phyloP scores from a whole-genome alignment of 2,113 vertebrate species.

The Salvelinus namaycush region DNA sequence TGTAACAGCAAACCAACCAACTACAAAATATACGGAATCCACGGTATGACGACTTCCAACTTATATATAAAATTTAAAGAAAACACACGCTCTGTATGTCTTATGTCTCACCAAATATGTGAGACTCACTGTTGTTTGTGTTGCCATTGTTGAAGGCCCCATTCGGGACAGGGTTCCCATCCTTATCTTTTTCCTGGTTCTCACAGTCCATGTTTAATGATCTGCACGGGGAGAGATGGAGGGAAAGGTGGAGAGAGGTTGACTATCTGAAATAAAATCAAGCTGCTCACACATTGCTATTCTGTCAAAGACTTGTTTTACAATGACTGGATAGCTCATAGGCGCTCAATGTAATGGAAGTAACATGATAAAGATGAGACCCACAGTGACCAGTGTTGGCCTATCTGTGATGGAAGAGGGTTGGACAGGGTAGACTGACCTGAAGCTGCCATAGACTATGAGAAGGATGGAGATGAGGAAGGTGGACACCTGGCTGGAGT shows the following conservation, averaged over 20 bases:
- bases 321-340: neutral
- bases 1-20: neutral
- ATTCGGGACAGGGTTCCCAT: slow-evolving; percentile 75
- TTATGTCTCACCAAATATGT: neutral
- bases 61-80: neutral
- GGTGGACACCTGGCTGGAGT: slow-evolving; percentile 99
- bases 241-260: neutral
- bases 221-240: slow-evolving; percentile 65
- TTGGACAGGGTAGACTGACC: slow-evolving; percentile 56
- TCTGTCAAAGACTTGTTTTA: too few species aligned
- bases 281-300: neutral
- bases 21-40: neutral
- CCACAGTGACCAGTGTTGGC: neutral
- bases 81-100: slow-evolving; percentile 6
- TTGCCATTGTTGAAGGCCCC: slow-evolving; percentile 88
- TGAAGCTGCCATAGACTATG: slow-evolving; percentile 82
- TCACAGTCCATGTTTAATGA: slow-evolving; percentile 99
- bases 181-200: slow-evolving; percentile 99
- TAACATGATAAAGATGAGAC: neutral
- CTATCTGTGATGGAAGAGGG: neutral
- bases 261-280: neutral
- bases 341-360: neutral
- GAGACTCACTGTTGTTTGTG: slow-evolving; percentile 94
- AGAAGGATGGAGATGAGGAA: slow-evolving; percentile 90
- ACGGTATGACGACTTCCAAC: neutral